Base-by-base conservation (phyloP, 2,888 invertebrate species). In the Catocala sponsa region DNA sequence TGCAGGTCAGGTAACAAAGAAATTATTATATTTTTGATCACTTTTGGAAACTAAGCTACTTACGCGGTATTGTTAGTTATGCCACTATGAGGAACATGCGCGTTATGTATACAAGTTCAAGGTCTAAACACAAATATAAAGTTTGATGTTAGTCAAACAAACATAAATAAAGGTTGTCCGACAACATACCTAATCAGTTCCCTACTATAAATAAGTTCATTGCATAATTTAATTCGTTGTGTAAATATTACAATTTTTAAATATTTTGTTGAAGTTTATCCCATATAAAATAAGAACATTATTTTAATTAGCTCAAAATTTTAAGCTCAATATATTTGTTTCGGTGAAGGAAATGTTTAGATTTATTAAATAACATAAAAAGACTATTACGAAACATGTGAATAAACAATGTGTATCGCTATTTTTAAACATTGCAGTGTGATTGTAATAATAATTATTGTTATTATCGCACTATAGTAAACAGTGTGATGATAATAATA, bases 221-320 rank as follows among this genome's bases (percentile, higher is more conserved):
- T 42, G 58, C 51, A 67, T 55, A 41, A 57, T 63, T 61, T 43
- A 50, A 61, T 49, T 63, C 25, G 50, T 60, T 52, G 61, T 55
- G 54, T 58, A 48, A 63, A 65, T 65, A 55, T 53, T 55, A 68
- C 48, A 44, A 41, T 59, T 49, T 51, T 57, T 48, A 50, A 43
- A 41, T 46, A 57, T 66, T 60, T 64, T 11, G 55, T 63, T 62
- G 11, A 55, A 49, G 32, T 55, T 52, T 38, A 38, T 38, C 35
- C 33, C 10, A 15, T 49, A 47, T 11, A 13, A 38, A 13, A 35
- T 12, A 33, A 50, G 42, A 44, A 15, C 12, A 50, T 50, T 10
- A 35, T 41, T 42, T 1, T 33, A 11, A 47, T 63, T 67, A 71
- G 75, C 75, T 75, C 75, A 75, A 75, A 71, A 76, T 65, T 73